Evolutionary conservation across 2,888 invertebrate genomes (phyloP).

Genomic region (Melieria picta): DNA sequence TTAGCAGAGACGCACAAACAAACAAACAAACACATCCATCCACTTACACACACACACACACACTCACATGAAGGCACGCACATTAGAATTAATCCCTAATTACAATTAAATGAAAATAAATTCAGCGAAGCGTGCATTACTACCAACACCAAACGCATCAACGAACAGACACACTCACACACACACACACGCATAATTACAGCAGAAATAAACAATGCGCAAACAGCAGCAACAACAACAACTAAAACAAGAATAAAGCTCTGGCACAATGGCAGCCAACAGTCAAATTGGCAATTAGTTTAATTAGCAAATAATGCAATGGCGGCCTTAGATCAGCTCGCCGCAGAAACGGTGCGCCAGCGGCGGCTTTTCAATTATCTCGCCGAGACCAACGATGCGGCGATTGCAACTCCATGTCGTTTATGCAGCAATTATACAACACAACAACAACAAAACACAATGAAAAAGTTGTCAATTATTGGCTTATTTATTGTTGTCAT

Average conservation of each 20-base stretch:
- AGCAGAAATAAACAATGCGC: neutral
- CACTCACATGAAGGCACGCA: slow-evolving; percentile 30
- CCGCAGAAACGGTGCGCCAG: no score
- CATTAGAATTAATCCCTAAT: slow-evolving; percentile 48
- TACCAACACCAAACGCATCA: slow-evolving; percentile 21
- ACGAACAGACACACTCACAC: slow-evolving; percentile 15
- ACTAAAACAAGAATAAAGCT: no score
- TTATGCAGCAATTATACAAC: no score
- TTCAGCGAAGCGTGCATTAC: slow-evolving; percentile 44
- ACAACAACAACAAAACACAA: no score
- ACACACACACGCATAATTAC: neutral
- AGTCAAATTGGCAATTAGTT: slow-evolving; percentile 42
- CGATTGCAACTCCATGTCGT: no score
- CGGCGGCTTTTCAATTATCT: no score
- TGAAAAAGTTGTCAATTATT: no score
- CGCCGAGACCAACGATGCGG: no score
- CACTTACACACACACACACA: neutral
- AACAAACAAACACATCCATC: neutral
- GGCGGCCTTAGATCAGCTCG: no score
- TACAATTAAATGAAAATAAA: slow-evolving; percentile 47
- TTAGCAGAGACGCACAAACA: slow-evolving; percentile 2
- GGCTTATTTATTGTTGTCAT: no score
- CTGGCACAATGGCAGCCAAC: neutral
- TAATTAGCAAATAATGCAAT: slow-evolving; percentile 44
- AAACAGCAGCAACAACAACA: no score